Conservation (phyloP, 2,113 vertebrate genomes). For the Labeo rohita region DNA sequence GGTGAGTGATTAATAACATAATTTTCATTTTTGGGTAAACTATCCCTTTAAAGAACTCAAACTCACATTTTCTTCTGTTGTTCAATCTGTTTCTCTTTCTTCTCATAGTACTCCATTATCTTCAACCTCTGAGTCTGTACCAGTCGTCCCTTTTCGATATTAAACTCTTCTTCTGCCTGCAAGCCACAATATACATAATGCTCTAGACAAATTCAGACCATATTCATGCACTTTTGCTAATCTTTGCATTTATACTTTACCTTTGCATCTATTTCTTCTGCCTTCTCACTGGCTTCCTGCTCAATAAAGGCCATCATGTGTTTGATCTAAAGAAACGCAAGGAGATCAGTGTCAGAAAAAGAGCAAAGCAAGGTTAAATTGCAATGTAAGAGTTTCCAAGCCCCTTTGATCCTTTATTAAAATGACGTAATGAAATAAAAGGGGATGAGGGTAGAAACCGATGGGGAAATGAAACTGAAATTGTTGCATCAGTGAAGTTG, state of each 20-base stretch:
- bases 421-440: neutral
- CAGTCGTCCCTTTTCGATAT: conserved; percentile 97
- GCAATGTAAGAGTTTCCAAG: neutral
- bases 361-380: neutral
- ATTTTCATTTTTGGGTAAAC: too few relatives aligned
- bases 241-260: conserved; percentile 68
- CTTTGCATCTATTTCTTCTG: conserved; percentile 99
- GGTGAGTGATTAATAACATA: too few relatives aligned
- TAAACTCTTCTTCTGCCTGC: conserved; percentile 98
- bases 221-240: neutral
- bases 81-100: conserved; percentile 98
- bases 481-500: neutral
- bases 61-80: conserved; percentile 98
- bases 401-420: neutral
- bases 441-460: neutral
- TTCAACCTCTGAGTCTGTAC: conserved; percentile 97
- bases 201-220: neutral
- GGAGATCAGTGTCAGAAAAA: neutral
- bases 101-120: conserved; percentile 99
- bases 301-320: conserved; percentile 99
- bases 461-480: conserved; percentile 33
- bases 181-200: conserved; percentile 22
- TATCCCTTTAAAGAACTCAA: neutral
- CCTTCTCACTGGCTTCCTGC: conserved; percentile 98
- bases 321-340: conserved; percentile 81